Base-by-base conservation (phyloP, 2,797 vertebrate genomes). In the Manis crassicaudata region DNA sequence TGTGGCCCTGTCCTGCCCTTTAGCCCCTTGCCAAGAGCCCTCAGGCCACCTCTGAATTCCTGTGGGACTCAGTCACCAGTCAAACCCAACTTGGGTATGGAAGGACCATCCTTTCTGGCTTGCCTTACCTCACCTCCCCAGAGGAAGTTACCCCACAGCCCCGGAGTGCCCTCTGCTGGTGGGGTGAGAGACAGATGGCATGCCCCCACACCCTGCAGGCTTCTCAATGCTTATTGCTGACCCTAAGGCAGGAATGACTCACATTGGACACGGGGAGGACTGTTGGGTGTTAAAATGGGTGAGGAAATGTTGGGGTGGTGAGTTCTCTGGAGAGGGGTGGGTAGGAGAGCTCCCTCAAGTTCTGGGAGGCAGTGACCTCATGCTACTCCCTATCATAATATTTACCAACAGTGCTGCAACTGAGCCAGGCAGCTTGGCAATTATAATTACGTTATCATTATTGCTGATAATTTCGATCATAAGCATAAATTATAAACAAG, bases 391-490 rank as follows among this genome's bases (percentile, higher is more conserved):
- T 90, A 54, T 94, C 95, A 94, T 67, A 92, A 92, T 97, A 96
- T 96, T 97, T 98, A 96, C 96, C 93, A 95, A 97, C 97, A 98
- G 95, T 8, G 2, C 68, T 20, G 77, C 95, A 92, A 60, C 58
- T 54, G 94, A 94, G 94, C 95, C 95, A 76, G 92, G 94, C 95
- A 62, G 96, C 94, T 82, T 3, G 0, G 95, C 94, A 97, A 97
- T 98, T 98, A 97, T 95, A 96, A 97, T 98, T 97, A 95, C 6
- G 95, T 97, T 95, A 97, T 90, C 95, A 96, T 97, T 97, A 98
- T 95, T 94, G 96, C 93, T 97, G 96, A 96, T 97, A 97, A 97
- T 96, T 96, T 96, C n/a, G 63, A 96, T 96, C 90, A 75, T 93
- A 90, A 96, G 97, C 95, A 95, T 94, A 96, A 97, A 97, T 97